Evolutionary conservation across 2,113 vertebrate genomes (phyloP), one percentile per base, ranked within the genome.

Genomic region (Melierax canorus): DNA sequence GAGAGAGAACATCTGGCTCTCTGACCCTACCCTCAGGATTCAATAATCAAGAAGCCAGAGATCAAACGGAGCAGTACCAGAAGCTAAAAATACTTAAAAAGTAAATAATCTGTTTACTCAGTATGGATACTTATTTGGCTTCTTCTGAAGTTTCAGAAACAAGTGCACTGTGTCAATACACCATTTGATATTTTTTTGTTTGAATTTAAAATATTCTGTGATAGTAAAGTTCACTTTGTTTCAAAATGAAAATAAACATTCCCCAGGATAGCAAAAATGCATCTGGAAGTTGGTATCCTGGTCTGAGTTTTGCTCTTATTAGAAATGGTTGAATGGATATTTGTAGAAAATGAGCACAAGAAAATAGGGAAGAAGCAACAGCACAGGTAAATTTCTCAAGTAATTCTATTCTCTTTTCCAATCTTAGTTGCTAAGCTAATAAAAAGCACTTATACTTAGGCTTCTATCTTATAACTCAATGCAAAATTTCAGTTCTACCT

Each of bases 31-130:
- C 64, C 76, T 94, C 38, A 59, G 72, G 81, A 90, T 93, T 88
- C 87, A 94, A 93, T 91, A 95, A 96, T 50, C 91, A 91, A 95
- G 89, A 94, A 90, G 41, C 12, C 77, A 59, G n/a, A 91, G 87
- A 80, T 83, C 71, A 93, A 91, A 83, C 55, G 59, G 8, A 94
- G 71, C 21, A 59, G 41, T 34, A 92, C 11, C 36, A 88, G 91
- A 85, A 90, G 59, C 27, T 86, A 80, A 83, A 90, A 94, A 92
- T 82, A 86, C 36, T 88, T 66, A 0, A 51, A 91, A 92, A 88
- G 56, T 67, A 97, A 85, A 95, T 82, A 90, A 85, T 50, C 63
- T 89, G 18, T 94, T 94, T 95, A 83, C 14, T 88, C 46, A 73
- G 29, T 76, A 53, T 73, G 48, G 41, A 58, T 69, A 69, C 20